Evolutionary conservation across 2,113 vertebrate species (phyloP).

Genomic region (Ammodytes dubius): DNA sequence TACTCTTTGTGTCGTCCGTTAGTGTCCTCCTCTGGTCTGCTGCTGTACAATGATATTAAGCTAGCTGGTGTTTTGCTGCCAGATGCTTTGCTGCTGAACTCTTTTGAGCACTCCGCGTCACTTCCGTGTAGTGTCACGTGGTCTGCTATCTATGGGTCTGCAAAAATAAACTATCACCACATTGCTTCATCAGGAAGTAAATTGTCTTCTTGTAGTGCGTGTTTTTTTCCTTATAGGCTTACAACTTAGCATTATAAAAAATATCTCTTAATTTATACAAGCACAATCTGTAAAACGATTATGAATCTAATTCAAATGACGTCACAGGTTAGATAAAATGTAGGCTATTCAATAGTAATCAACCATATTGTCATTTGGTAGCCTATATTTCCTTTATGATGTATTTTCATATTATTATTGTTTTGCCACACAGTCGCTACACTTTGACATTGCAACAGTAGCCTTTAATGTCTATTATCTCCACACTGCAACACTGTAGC

Average conservation of each 20-base stretch:
- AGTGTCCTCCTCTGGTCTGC: conserved; percentile 28
- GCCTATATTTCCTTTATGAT: not conserved
- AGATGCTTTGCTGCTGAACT: conserved; percentile 77
- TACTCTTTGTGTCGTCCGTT: not conserved
- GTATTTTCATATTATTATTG: not conserved
- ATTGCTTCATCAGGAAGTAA: too few relatives aligned
- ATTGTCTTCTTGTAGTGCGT: not conserved
- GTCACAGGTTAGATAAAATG: not conserved
- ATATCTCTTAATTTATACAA: not conserved
- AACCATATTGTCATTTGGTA: too few relatives aligned
- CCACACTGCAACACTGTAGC: conserved; percentile 11
- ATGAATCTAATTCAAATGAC: not conserved
- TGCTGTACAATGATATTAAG: conserved; percentile 41
- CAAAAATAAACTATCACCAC: not conserved
- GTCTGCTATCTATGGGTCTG: not conserved
- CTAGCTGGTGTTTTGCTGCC: conserved; percentile 75
- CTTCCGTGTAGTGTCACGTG: conserved; percentile 79
- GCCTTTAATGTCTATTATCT: not conserved
- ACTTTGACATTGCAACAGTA: not conserved
- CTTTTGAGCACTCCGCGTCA: conserved; percentile 80
- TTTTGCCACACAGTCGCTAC: not conserved
- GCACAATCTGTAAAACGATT: not conserved
- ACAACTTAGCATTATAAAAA: too few relatives aligned
- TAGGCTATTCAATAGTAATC: not conserved
- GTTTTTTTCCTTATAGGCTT: not conserved